Evolutionary conservation across 2,888 invertebrate species (phyloP), one percentile per base, ranked within the genome.

Genomic region (Dryobota labecula): DNA sequence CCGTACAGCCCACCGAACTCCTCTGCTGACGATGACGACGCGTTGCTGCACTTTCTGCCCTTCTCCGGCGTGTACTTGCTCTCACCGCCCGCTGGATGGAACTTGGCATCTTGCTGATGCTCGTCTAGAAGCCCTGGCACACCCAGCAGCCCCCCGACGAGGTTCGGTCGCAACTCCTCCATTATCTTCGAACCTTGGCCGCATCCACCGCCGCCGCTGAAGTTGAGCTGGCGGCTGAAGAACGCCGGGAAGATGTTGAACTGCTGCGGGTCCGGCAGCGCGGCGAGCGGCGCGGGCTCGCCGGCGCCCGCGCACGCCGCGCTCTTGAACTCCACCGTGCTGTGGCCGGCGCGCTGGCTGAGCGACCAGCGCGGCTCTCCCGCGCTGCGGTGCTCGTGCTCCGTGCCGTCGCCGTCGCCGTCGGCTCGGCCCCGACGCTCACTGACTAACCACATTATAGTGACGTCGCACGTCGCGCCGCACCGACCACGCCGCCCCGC

Each of bases 211-310:
- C 97, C 94, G 87, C 97, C 96, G 63, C 97, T 97, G 94, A 98
- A 98, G 94, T 98, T 98, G 86, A 98, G 96, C 94, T 98, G 98
- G 81, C 98, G 96, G 96, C 98, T 98, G 94, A 98, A 98, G 92
- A 98, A 98, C 77, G 98, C 98, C 88, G 98, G 98, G 94, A 98
- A 98, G 90, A 98, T 98, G 96, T 98, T 98, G 96, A 98, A 98
- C 96, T 98, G 98, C 92, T 98, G 98, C 82, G 97, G 97, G 87
- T 97, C 97, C 86, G 96, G 96, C 88, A 97, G 96, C 88, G 96
- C 96, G 90, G 96, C 95, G 88, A 96, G 94, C 93, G 94, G 94
- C 94, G 94, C 95, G 94, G 94, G 94, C 92, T 95, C 95, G 56
- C 88, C 91, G 95, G 96, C 96, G 95, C 95, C 95, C 96, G 94